phyloP scores from a whole-genome alignment of 2,797 vertebrate species.

The Silurus lanzhouensis region DNA sequence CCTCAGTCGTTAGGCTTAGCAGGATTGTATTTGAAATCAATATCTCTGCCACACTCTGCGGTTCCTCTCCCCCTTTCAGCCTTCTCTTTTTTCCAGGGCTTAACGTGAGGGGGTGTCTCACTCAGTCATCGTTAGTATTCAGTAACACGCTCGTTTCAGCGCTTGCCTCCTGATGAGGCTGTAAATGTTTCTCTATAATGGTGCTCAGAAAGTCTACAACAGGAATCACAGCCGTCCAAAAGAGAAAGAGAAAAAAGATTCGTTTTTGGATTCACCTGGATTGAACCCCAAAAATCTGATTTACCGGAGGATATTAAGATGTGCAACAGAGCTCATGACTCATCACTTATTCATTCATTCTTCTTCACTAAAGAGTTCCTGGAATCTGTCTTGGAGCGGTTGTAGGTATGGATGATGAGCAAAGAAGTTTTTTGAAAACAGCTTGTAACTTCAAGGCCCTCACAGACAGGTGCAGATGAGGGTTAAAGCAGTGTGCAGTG shows the following conservation, averaged over 20 bases:
- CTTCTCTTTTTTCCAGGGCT: neutral
- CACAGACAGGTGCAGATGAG: neutral
- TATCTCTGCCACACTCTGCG: slow-evolving; percentile 70
- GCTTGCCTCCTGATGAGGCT: slow-evolving; percentile 68
- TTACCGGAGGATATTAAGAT: slow-evolving; percentile 3
- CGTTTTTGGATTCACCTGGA: neutral
- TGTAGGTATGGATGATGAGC: no score
- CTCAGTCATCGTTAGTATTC: slow-evolving; percentile 66
- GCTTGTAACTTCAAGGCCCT: neutral
- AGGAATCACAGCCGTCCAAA: neutral
- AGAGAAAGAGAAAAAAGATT: neutral
- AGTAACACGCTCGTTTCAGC: slow-evolving; percentile 54
- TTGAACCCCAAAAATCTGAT: neutral
- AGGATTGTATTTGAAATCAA: slow-evolving; percentile 78
- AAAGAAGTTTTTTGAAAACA: neutral
- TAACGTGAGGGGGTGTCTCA: slow-evolving; percentile 14
- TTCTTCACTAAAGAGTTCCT: neutral
- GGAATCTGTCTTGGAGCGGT: neutral
- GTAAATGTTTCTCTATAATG: slow-evolving; percentile 73
- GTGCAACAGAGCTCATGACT: neutral
- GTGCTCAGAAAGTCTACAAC: slow-evolving; percentile 50
- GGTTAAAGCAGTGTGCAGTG: neutral
- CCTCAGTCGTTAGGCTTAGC: slow-evolving; percentile 64
- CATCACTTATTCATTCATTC: slow-evolving; percentile 7
- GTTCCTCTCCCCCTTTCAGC: neutral